A percentile compares a stretch with the other conserved stretches of the same genome.
These are phyloP conservation scores for Bos javanicus DNA, from an alignment of 2,113 vertebrate genomes.

Conservation along the genomic window DNA sequence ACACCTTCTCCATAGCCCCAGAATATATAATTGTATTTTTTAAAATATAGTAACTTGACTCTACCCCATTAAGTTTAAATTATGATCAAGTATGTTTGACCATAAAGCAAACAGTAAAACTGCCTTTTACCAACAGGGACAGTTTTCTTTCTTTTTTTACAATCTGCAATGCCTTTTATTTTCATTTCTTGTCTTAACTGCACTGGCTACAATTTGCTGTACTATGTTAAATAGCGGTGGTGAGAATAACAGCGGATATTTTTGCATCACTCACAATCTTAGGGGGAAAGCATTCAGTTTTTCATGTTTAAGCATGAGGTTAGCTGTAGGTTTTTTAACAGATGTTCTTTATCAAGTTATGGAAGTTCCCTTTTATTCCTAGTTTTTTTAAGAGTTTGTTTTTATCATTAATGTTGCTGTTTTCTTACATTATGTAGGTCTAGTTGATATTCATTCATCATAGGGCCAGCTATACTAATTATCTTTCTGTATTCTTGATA, in stretches of 20 bases:
- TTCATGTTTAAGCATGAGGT: neutral
- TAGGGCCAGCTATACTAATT: neutral
- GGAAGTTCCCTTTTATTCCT: neutral
- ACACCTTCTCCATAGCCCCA: neutral
- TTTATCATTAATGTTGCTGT: neutral
- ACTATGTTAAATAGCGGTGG: neutral
- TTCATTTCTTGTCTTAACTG: neutral
- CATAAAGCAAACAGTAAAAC: neutral
- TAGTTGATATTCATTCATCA: neutral
- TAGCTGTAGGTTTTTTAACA: neutral
- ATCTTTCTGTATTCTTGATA: neutral
- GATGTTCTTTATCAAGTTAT: neutral
- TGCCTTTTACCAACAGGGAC: neutral
- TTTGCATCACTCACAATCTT: neutral
- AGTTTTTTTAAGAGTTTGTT: neutral
- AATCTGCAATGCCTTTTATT: neutral
- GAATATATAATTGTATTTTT: neutral
- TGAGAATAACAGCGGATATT: neutral
- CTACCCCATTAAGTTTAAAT: neutral
- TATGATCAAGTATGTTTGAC: neutral
- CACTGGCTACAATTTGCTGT: neutral
- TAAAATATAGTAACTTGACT: neutral
- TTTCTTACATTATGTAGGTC: neutral
- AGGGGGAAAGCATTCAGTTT: neutral
- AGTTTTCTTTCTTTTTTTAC: neutral